phyloP scores from a whole-genome alignment of 2,113 vertebrate genomes.

The Corythoichthys intestinalis region DNA sequence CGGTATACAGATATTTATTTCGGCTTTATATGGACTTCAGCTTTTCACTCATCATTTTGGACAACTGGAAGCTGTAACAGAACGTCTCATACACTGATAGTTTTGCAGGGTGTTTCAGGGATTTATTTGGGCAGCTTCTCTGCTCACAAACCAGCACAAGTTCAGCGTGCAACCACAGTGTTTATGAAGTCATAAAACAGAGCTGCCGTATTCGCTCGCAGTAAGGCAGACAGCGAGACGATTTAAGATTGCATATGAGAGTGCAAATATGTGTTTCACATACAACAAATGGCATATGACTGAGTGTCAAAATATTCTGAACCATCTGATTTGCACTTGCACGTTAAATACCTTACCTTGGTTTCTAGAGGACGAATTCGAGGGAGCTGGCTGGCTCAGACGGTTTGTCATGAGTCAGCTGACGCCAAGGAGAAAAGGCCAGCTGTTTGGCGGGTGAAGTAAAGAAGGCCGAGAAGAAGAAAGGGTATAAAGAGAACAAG shows the following conservation, averaged over 20 bases:
- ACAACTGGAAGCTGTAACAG: neutral
- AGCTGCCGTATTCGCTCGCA: neutral
- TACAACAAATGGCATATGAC: neutral
- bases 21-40: neutral
- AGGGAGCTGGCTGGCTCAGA: neutral
- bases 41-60: neutral
- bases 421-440: conserved; percentile 2
- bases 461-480: conserved; percentile 2
- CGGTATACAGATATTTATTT: neutral
- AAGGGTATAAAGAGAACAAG: conserved; percentile 16
- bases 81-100: neutral
- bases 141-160: neutral
- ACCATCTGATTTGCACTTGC: neutral
- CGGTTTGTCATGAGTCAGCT: conserved; percentile 6
- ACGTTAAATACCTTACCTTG: neutral
- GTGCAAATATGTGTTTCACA: neutral
- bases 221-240: neutral
- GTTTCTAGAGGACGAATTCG: neutral
- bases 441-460: neutral
- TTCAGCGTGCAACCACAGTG: neutral
- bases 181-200: conserved; percentile 3
- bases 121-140: conserved; percentile 3
- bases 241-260: neutral
- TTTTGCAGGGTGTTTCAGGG: neutral
- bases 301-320: neutral